Evolutionary conservation across 2,113 vertebrate genomes (phyloP).

Genomic region (Peromyscus maniculatus): DNA sequence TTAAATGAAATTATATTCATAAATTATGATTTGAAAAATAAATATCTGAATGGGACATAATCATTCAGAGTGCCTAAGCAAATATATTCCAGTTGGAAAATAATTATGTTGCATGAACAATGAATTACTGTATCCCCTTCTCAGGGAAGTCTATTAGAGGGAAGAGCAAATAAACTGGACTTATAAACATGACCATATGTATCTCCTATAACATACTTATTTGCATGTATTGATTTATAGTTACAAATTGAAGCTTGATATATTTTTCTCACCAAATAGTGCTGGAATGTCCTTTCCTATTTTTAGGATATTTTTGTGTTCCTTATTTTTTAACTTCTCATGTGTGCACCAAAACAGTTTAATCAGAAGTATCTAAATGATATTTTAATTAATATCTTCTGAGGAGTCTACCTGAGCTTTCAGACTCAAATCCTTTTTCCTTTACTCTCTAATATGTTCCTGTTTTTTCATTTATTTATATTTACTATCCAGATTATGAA

Average conservation of each 20-base stretch:
- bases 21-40: slow-evolving; percentile 20
- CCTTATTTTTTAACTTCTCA: neutral
- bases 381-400: neutral
- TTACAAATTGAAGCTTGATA: neutral
- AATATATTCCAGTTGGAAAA: slow-evolving; percentile 42
- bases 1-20: slow-evolving; percentile 55
- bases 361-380: neutral
- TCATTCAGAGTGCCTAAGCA: slow-evolving; percentile 14
- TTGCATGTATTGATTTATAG: neutral
- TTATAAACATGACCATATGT: neutral
- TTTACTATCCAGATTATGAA: neutral
- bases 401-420: neutral
- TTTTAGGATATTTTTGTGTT: neutral
- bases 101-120: slow-evolving; percentile 28
- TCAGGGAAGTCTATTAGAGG: neutral
- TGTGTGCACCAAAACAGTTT: neutral
- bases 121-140: neutral
- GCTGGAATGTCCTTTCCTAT: neutral
- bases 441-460: neutral
- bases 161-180: neutral
- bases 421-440: neutral
- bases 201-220: neutral
- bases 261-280: slow-evolving; percentile 45
- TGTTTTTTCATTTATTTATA: neutral
- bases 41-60: neutral